Conservation (phyloP, 2,888 invertebrate genomes). For the Agonum fuliginosum region DNA sequence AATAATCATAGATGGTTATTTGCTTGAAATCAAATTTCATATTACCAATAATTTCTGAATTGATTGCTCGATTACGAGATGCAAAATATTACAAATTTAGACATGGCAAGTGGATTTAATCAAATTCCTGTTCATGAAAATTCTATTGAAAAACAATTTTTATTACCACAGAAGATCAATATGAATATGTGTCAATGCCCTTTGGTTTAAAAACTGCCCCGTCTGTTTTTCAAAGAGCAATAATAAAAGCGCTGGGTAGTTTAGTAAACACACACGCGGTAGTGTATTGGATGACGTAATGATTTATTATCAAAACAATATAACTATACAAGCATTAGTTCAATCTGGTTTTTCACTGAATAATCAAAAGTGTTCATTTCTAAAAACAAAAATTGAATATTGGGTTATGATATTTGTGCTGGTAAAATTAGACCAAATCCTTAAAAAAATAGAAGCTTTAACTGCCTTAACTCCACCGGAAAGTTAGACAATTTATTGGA, state of each 20-base stretch:
- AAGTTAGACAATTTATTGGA: slow-evolving; percentile 23
- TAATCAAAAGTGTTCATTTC: slow-evolving; percentile 33
- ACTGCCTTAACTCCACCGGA: not conserved
- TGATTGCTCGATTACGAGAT: not conserved
- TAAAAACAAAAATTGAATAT: slow-evolving; percentile 35
- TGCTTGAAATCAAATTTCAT: slow-evolving; percentile 9
- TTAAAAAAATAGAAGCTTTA: slow-evolving; percentile 22
- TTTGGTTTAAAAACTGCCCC: slow-evolving; percentile 28
- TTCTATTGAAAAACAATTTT: slow-evolving; percentile 50
- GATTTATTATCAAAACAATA: not conserved
- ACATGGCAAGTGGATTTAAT: slow-evolving; percentile 40
- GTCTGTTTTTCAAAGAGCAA: slow-evolving; percentile 38
- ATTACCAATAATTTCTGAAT: slow-evolving; percentile 22
- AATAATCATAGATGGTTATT: not conserved
- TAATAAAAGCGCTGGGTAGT: slow-evolving; percentile 6
- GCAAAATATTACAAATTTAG: slow-evolving; percentile 27
- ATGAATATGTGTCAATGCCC: slow-evolving; percentile 36
- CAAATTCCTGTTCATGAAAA: slow-evolving; percentile 47
- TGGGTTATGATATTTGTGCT: slow-evolving; percentile 41
- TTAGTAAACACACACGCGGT: slow-evolving; percentile 12
- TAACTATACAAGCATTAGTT: not conserved
- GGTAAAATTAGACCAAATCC: slow-evolving; percentile 49
- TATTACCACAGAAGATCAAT: slow-evolving; percentile 9
- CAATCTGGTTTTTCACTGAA: slow-evolving; percentile 17
- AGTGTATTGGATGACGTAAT: slow-evolving; percentile 14